Evolutionary conservation across 2,888 invertebrate species (phyloP).

Genomic region (Brassicogethes aeneus): DNA sequence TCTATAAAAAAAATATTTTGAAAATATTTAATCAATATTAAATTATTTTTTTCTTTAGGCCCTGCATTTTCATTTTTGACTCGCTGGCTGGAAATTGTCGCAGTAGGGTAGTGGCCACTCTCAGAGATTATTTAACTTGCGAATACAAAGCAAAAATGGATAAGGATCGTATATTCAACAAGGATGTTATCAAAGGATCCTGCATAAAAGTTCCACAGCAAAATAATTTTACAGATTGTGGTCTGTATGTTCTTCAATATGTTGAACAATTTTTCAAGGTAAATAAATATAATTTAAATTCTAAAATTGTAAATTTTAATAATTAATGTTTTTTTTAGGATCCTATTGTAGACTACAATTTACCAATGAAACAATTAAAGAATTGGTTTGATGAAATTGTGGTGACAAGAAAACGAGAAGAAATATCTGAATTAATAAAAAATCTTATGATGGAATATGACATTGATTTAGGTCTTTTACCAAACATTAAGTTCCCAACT

Average conservation of each 20-base stretch:
- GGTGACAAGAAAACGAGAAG: constrained; percentile 78
- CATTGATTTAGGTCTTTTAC: constrained; percentile 56
- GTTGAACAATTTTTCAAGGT: constrained; percentile 93
- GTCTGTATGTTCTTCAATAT: constrained; percentile 90
- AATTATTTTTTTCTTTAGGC: constrained; percentile 51
- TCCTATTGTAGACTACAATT: constrained; percentile 70
- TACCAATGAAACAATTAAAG: constrained; percentile 73
- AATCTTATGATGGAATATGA: constrained; percentile 65
- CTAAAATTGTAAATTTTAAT: not conserved
- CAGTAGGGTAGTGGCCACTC: constrained; percentile 76
- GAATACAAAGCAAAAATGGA: constrained; percentile 69
- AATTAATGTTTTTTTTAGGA: constrained; percentile 44
- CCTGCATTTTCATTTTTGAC: constrained; percentile 92
- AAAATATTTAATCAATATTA: too few species aligned
- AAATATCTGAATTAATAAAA: constrained; percentile 71
- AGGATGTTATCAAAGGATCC: constrained; percentile 76
- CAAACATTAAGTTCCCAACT: constrained; percentile 68
- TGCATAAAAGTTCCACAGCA: constrained; percentile 95
- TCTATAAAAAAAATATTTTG: too few species aligned
- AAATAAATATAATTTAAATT: constrained; percentile 13
- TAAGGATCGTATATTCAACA: constrained; percentile 60
- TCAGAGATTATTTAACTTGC: constrained; percentile 84
- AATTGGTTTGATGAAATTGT: constrained; percentile 83
- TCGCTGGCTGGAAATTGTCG: constrained; percentile 79
- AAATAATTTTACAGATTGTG: constrained; percentile 95